Evolutionary conservation across 2,888 invertebrate species (phyloP).

Genomic region (Steromphala cineraria): DNA sequence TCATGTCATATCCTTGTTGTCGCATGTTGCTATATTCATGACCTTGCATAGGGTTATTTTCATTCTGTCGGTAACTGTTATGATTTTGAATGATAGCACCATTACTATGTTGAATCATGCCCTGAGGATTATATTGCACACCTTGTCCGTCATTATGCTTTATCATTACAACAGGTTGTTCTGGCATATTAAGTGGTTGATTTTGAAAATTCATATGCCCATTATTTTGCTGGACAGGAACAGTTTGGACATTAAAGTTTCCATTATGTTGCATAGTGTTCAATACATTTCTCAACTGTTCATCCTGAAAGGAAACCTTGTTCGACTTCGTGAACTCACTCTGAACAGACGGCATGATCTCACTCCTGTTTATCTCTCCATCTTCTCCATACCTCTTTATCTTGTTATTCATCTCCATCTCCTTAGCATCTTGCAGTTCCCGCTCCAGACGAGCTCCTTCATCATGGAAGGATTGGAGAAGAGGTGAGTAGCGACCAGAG

Average conservation of each 20-base stretch:
- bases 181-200: conserved; percentile 37
- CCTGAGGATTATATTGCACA: conserved; percentile 51
- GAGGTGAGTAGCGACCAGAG: conserved; percentile 40
- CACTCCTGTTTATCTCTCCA: background rate
- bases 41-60: conserved; percentile 34
- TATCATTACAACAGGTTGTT: conserved; percentile 48
- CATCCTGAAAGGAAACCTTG: background rate
- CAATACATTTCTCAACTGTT: conserved; percentile 20
- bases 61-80: too few relatives aligned
- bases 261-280: background rate
- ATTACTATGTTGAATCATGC: too few relatives aligned
- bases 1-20: too few relatives aligned
- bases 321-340: background rate
- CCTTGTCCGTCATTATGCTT: conserved; percentile 49
- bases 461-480: conserved; percentile 52
- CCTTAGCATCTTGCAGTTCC: conserved; percentile 52
- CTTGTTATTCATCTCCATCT: conserved; percentile 55
- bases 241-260: conserved; percentile 41
- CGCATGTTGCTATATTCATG: background rate
- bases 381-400: conserved; percentile 9
- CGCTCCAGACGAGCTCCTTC: conserved; percentile 57
- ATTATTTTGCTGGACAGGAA: background rate
- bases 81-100: too few relatives aligned
- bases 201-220: too few relatives aligned
- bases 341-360: background rate